Percentiles rank a stretch among this genome's conserved stretches.
phyloP scores from a whole-genome alignment of 2,797 vertebrate species.

The Bradypodion ventrale region DNA sequence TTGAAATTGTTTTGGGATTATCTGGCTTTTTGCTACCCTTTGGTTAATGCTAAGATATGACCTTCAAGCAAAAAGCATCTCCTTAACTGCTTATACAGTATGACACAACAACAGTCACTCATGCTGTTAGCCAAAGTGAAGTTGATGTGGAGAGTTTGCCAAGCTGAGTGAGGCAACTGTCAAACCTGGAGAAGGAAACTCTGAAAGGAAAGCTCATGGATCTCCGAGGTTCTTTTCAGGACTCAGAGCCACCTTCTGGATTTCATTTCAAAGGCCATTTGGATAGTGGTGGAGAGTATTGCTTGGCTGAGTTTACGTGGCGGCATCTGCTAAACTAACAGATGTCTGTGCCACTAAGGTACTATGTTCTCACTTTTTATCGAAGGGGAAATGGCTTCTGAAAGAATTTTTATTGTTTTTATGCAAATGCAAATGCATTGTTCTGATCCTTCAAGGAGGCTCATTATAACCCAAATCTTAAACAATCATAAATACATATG shows the following conservation, averaged over 20 bases:
- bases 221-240: constrained; percentile 52
- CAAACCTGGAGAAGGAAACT: constrained; percentile 37
- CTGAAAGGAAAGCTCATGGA: constrained; percentile 53
- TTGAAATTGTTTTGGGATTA: no score
- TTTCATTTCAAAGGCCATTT: constrained; percentile 63
- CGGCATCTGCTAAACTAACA: constrained; percentile 80
- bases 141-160: constrained; percentile 9
- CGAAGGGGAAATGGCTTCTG: constrained; percentile 73
- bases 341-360: constrained; percentile 80
- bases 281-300: constrained; percentile 58
- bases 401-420: constrained; percentile 79
- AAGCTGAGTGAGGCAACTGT: constrained; percentile 39
- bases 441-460: constrained; percentile 71
- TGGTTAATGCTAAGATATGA: not conserved
- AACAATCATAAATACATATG: constrained; percentile 70
- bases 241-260: constrained; percentile 58
- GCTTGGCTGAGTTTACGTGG: constrained; percentile 71
- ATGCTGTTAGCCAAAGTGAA: constrained; percentile 29
- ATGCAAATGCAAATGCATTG: constrained; percentile 77
- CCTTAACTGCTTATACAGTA: not conserved
- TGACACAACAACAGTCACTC: constrained; percentile 35
- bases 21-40: not conserved
- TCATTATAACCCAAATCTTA: constrained; percentile 71
- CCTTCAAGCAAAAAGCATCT: not conserved
- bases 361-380: constrained; percentile 81